Evolutionary conservation across 2,113 vertebrate species (phyloP), one percentile per base, ranked within the genome.

Genomic region (Menidia beryllina): DNA sequence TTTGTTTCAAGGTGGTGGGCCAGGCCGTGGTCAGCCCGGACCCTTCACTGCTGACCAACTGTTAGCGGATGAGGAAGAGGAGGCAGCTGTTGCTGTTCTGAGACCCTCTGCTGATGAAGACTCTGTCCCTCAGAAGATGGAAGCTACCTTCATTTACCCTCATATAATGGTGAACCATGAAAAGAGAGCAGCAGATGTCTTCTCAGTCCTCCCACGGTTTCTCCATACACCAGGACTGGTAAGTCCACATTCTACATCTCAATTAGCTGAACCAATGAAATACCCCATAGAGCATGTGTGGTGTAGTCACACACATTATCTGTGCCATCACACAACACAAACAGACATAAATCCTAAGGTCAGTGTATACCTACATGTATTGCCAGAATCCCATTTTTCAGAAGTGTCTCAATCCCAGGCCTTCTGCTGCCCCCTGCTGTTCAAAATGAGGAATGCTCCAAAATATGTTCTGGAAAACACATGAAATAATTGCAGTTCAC

Each of bases 41-140:
- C 23, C n/a, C 39, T 30, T 59, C 23, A 58, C 45, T 1, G 2
- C 20, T 53, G 60, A 65, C 25, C 47, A 5, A 20, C 50, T 45
- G 17, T 43, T 56, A 14, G 36, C 21, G 2, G 34, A 77, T 15
- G 54, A 71, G 60, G 47, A 71, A 2, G 48, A 53, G 1, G 53
- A 66, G 71, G 47, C 48, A 60, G 75, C 61, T 48, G 24, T 72
- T 36, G 25, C 48, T 24, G 12, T 67, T 56, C 57, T 73, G 50
- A 68, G 14, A 45, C 20, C 72, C 63, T 17, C 59, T 79, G 50
- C 63, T 12, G 55, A 67, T 78, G 49, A 78, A 61, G 49, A 51
- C 11, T 69, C 38, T 15, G 1, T 66, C 27, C 24, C n/a, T 45
- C 50, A 69, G 36, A 76, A 62, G 50, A 57, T 63, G 65, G 69